These are phyloP conservation scores for Galeruca laticollis DNA, from an alignment of 2,888 invertebrate genomes.

Conservation along the genomic window DNA sequence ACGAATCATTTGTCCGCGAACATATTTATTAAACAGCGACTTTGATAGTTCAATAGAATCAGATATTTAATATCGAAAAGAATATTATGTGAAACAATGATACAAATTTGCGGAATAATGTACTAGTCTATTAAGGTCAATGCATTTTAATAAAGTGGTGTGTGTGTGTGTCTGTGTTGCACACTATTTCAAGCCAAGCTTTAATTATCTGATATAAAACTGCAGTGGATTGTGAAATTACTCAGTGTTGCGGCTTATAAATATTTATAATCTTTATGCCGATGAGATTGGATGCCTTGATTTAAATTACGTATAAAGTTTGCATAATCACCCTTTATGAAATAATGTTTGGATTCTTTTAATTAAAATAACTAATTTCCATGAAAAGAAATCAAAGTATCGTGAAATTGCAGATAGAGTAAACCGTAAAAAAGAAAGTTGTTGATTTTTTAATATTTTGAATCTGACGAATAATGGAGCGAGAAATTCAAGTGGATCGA, in stretches of 20 bases:
- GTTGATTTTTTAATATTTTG: too few relatives aligned
- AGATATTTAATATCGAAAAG: not conserved
- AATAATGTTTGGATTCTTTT: not conserved
- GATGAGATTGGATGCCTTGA: constrained; percentile 31
- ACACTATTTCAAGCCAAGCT: constrained; percentile 36
- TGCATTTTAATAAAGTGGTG: constrained; percentile 31
- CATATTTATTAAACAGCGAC: too few relatives aligned
- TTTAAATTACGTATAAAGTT: constrained; percentile 34
- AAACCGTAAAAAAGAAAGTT: too few relatives aligned
- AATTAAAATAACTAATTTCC: too few relatives aligned
- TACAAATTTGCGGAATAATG: not conserved
- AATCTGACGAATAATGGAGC: too few relatives aligned
- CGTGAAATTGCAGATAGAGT: too few relatives aligned
- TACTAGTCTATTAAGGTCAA: constrained; percentile 27
- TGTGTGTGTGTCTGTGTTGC: constrained; percentile 29
- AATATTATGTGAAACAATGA: too few relatives aligned
- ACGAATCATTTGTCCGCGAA: too few relatives aligned
- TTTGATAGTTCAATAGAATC: too few relatives aligned
- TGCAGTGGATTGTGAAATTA: constrained; percentile 44
- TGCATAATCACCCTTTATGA: constrained; percentile 10
- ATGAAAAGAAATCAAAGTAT: too few relatives aligned
- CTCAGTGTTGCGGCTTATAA: constrained; percentile 40
- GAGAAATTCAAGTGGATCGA: too few relatives aligned
- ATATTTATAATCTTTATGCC: constrained; percentile 43
- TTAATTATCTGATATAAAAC: constrained; percentile 46